Base-by-base conservation (phyloP, 2,888 invertebrate species). In the Netelia fuscicornis region DNA sequence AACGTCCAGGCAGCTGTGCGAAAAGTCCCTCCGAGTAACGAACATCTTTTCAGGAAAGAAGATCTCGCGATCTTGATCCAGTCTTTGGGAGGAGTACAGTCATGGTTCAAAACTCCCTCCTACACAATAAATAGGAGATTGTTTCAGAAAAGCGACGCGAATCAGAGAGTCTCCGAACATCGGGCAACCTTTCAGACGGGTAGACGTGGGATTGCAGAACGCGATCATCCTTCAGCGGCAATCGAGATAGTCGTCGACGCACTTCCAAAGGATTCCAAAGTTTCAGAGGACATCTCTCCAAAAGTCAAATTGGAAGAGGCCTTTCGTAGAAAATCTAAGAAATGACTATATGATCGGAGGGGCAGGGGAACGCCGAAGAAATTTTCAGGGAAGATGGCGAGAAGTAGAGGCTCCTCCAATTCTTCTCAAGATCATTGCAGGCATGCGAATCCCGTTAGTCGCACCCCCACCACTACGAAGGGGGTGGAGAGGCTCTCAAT, bases 51-150 rank as follows among this genome's bases (percentile, higher is more conserved):
- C 23, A 68, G 60, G 13, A 86, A 87, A 65, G 80, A 83, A 6
- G 78, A 84, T 6, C 37, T 85, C 23, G 44, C n/a, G 20, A 60
- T 81, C 11, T 67, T 86, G n/a, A 54, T 86, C 13, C 79, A 83
- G 68, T 86, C 86, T 9, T 60, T 87, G 44, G 84, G 86, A 9
- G 87, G 86, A 86, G 30, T 23, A 30, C 30, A 2, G 30, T 2
- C 25, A 8, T 86, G 83, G 87, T 58, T 86, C 13, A 81, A 82
- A 17, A 86, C 77, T 13, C 84, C 86, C 30, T 44, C 84, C 6
- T 81, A 81, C 60, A 13, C 56, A 56, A 17, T 11, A 17, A 56
- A 17, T 56, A 17, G 17, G n/a, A 56, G 20, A 56, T 13, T 56
- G 6, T 25, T 17, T 25, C 48, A 11, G 37, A 79, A 56, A 70